Evolutionary conservation across 2,888 invertebrate species (phyloP).

Genomic region (Drosophila crucigera): DNA sequence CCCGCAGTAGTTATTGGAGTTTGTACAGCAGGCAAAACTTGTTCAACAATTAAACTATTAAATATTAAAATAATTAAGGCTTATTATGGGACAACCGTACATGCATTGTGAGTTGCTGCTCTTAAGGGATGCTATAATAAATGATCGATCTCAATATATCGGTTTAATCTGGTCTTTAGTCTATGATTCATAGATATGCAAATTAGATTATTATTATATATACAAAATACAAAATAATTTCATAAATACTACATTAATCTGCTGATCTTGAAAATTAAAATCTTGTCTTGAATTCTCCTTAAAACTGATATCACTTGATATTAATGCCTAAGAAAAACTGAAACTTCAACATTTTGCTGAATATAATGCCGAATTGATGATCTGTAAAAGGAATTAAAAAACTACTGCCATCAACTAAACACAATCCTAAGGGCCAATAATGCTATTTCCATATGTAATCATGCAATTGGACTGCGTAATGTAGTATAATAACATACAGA

Average conservation of each 20-base stretch:
- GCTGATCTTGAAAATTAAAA: neutral
- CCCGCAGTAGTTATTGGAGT: constrained; percentile 75
- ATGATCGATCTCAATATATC: neutral
- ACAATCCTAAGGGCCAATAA: constrained; percentile 48
- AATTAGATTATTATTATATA: neutral
- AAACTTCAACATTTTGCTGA: neutral
- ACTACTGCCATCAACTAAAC: constrained; percentile 1
- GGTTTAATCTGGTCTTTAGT: neutral
- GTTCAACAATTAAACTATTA: constrained; percentile 29
- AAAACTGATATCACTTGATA: neutral
- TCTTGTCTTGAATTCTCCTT: too few species aligned
- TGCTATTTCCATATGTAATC: constrained; percentile 41
- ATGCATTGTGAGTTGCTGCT: neutral
- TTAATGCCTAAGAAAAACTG: neutral
- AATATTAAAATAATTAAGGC: constrained; percentile 20
- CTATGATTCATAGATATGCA: neutral
- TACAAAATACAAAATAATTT: neutral
- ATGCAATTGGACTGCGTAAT: constrained; percentile 8
- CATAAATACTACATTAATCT: neutral
- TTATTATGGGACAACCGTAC: constrained; percentile 54
- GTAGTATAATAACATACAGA: constrained; percentile 19
- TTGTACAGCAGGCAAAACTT: constrained; percentile 73
- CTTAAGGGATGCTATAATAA: neutral
- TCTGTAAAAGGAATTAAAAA: neutral
- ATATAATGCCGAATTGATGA: neutral